phyloP scores from a whole-genome alignment of 2,888 invertebrate genomes.

The Plagiodera versicolora region DNA sequence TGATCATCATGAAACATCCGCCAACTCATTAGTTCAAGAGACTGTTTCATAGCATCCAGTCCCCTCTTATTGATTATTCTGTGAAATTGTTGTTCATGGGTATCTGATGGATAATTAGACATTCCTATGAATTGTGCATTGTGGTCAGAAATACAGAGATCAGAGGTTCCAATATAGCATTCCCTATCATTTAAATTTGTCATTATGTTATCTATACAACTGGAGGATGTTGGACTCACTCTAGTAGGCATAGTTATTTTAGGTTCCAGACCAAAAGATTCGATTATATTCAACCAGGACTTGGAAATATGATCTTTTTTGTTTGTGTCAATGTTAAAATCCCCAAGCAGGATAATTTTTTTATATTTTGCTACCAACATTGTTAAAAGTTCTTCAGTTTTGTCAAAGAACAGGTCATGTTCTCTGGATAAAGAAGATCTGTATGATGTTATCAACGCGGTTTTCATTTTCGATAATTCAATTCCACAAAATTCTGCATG shows the following conservation, averaged over 20 bases:
- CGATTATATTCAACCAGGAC: conserved; percentile 3
- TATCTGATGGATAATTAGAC: neutral
- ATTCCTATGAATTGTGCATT: conserved; percentile 5
- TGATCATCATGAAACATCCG: conserved; percentile 2
- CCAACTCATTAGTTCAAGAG: conserved; percentile 4
- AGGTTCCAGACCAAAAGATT: conserved; percentile 2
- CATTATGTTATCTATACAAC: conserved; percentile 1
- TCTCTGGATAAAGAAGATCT: conserved; percentile 9
- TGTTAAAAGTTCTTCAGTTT: conserved; percentile 7
- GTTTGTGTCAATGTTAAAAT: conserved; percentile 4
- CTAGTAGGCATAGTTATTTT: neutral
- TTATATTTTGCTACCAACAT: neutral
- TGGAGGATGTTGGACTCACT: conserved; percentile 1
- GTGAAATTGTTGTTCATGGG: neutral
- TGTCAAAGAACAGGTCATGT: neutral
- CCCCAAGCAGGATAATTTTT: conserved; percentile 1
- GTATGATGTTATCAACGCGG: neutral
- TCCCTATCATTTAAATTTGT: neutral
- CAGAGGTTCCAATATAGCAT: neutral
- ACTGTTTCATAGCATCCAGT: conserved; percentile 10
- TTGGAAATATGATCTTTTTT: neutral
- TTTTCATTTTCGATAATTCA: neutral
- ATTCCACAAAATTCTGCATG: conserved; percentile 9
- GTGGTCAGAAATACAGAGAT: conserved; percentile 5
- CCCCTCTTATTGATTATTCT: neutral